Evolutionary conservation across 2,113 vertebrate species (phyloP).

Genomic region (Microcebus lehilahytsara): DNA sequence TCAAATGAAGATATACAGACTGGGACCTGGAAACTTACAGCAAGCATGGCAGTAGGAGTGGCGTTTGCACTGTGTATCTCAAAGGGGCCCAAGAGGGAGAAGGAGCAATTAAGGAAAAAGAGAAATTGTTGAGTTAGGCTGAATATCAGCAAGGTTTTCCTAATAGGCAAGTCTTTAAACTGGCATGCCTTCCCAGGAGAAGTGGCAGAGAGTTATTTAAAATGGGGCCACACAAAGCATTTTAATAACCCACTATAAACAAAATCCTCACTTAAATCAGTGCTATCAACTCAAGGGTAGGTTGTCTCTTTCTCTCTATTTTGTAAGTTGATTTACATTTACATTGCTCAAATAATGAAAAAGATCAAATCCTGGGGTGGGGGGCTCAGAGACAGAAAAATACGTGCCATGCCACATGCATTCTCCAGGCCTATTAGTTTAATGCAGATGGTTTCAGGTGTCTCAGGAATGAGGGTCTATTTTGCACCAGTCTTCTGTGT

Average conservation of each 20-base stretch:
- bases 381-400: neutral
- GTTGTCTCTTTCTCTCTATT: neutral
- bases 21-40: neutral
- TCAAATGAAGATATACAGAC: neutral
- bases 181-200: neutral
- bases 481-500: neutral
- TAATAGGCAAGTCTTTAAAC: constrained; percentile 46
- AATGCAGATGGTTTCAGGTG: neutral
- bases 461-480: neutral
- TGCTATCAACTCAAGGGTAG: neutral
- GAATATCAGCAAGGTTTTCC: neutral
- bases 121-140: constrained; percentile 41
- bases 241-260: constrained; percentile 1
- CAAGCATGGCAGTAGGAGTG: neutral
- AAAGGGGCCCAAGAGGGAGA: neutral
- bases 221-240: neutral
- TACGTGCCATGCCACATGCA: too few species aligned
- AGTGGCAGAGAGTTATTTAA: constrained; percentile 17
- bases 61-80: neutral
- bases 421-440: neutral
- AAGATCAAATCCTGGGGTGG: neutral
- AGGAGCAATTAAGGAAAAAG: constrained; percentile 30
- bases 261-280: constrained; percentile 22
- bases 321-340: neutral
- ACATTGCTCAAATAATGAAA: neutral